Evolutionary conservation across 2,888 invertebrate genomes (phyloP).

Genomic region (Eilema caniola): DNA sequence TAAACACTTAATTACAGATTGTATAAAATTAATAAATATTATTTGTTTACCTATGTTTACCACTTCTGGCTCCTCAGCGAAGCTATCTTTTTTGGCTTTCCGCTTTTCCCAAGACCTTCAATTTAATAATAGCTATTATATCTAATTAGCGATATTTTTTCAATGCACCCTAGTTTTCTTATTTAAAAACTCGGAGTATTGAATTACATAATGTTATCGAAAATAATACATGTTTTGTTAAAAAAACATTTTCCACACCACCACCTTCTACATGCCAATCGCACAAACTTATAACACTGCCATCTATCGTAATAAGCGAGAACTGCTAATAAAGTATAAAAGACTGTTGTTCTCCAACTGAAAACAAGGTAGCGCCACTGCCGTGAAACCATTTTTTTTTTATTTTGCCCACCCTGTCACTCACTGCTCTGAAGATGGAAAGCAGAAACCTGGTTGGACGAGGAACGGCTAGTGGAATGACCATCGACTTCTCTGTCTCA

Average conservation of each 20-base stretch:
- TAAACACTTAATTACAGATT: not conserved
- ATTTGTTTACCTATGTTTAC: slow-evolving; percentile 40
- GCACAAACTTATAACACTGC: not conserved
- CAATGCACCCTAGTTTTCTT: not conserved
- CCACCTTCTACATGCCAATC: no score
- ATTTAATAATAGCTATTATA: not conserved
- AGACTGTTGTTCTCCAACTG: not conserved
- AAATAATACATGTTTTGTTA: no score
- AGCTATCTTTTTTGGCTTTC: slow-evolving; percentile 54
- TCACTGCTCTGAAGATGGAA: no score
- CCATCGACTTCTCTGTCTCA: no score
- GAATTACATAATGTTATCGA: not conserved
- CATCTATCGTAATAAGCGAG: slow-evolving; percentile 5
- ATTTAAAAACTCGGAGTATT: no score
- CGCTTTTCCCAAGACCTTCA: slow-evolving; percentile 76
- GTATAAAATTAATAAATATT: not conserved
- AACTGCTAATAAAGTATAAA: slow-evolving; percentile 4
- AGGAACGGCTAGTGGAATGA: no score
- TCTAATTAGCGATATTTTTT: not conserved
- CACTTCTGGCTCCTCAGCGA: not conserved
- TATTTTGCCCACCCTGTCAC: no score
- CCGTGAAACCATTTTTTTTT: not conserved
- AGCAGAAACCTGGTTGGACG: no score
- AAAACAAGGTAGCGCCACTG: slow-evolving; percentile 1
- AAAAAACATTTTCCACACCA: not conserved